phyloP scores from a whole-genome alignment of 2,797 vertebrate species.

The Mus spretus region DNA sequence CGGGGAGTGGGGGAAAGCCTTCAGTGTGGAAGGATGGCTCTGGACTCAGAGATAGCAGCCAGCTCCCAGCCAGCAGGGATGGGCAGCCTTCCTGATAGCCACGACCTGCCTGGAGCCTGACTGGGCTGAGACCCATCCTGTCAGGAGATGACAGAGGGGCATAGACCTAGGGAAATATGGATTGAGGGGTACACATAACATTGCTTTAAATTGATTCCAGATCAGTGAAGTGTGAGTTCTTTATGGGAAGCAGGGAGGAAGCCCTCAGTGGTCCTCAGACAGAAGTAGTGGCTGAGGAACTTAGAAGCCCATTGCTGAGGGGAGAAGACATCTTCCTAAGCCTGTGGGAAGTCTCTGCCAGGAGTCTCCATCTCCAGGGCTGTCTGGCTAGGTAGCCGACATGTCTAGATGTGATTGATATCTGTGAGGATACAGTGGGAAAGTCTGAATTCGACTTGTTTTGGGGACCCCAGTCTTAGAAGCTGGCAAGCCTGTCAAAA shows the following conservation, averaged over 20 bases:
- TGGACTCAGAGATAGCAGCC: background rate
- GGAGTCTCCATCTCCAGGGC: background rate
- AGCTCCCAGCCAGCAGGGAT: background rate
- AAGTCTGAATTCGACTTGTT: background rate
- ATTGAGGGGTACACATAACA: background rate
- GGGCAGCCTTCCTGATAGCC: background rate
- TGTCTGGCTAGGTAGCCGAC: fast-evolving
- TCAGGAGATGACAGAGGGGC: background rate
- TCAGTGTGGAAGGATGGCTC: background rate
- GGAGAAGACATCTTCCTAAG: background rate
- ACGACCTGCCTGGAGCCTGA: background rate
- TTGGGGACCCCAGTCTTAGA: background rate
- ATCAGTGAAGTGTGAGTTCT: background rate
- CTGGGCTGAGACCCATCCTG: background rate
- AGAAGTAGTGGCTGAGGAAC: background rate
- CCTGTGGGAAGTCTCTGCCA: background rate
- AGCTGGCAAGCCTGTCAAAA: background rate
- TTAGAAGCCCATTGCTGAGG: background rate
- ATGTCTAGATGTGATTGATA: background rate
- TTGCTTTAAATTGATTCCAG: conserved; percentile 7
- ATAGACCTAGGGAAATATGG: background rate
- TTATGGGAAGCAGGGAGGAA: background rate
- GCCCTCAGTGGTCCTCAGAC: background rate
- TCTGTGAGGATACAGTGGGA: background rate
- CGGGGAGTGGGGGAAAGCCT: no score